Conservation (phyloP, 2,797 vertebrate genomes). For the Petrocephalus schoutedeni region DNA sequence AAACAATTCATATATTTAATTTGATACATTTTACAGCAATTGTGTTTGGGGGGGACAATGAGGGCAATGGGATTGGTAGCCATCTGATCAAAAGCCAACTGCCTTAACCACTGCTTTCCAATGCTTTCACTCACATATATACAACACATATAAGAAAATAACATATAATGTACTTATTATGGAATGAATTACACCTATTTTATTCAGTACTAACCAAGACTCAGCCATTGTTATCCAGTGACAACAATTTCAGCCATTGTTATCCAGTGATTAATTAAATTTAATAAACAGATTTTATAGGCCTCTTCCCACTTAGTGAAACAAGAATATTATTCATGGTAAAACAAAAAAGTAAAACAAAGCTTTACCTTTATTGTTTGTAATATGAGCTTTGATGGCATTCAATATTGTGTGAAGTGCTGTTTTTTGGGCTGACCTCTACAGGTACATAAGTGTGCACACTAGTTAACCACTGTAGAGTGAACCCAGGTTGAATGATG, state of each 20-base stretch:
- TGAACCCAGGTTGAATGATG: neutral
- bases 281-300: neutral
- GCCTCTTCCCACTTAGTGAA: neutral
- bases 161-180: neutral
- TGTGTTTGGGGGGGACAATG: neutral
- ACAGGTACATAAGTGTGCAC: neutral
- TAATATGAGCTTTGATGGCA: neutral
- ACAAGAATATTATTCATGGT: neutral
- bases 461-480: neutral
- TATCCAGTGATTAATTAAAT: neutral
- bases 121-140: neutral
- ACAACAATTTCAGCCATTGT: neutral
- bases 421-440: constrained; percentile 6
- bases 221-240: neutral
- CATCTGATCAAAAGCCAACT: constrained; percentile 7
- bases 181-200: neutral
- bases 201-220: neutral
- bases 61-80: neutral
- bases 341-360: neutral
- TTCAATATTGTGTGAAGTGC: neutral
- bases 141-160: neutral
- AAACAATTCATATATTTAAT: neutral
- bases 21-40: neutral
- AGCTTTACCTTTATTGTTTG: neutral
- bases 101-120: neutral